These are phyloP conservation scores for Diplazon laetatorius DNA, from an alignment of 2,888 invertebrate genomes.

Conservation along the genomic window DNA sequence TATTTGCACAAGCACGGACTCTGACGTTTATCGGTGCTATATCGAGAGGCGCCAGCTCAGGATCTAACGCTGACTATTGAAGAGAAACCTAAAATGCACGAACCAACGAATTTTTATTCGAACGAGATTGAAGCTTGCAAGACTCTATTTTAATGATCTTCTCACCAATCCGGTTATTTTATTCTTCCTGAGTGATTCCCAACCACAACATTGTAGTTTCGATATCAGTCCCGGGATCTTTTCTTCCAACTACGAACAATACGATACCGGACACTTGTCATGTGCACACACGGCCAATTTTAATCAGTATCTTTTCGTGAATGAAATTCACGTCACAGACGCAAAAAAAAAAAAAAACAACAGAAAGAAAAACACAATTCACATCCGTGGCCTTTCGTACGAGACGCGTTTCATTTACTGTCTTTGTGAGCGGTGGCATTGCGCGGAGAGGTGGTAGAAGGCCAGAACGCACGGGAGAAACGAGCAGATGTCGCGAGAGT, in stretches of 20 bases:
- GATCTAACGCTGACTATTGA: no score
- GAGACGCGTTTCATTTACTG: constrained; percentile 13
- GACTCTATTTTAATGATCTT: no score
- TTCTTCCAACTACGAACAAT: background rate
- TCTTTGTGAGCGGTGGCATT: constrained; percentile 20
- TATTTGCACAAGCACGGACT: background rate
- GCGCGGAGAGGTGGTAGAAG: constrained; percentile 22
- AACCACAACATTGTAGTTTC: no score
- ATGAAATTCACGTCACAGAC: constrained; percentile 5
- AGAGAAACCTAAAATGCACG: no score
- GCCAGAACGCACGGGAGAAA: constrained; percentile 26
- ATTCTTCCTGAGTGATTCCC: no score
- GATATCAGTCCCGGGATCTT: no score
- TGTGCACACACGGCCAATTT: constrained; percentile 2
- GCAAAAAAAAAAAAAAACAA: constrained; percentile 17
- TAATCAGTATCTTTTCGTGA: constrained; percentile 22
- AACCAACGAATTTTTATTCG: no score
- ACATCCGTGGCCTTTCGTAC: constrained; percentile 19
- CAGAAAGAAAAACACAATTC: no score
- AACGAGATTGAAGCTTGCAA: no score
- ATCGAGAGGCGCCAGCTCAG: no score
- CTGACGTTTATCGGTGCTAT: background rate
- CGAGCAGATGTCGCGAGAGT: constrained; percentile 47
- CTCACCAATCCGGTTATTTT: no score
- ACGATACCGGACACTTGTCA: background rate